These are phyloP conservation scores for Periparus ater DNA, from an alignment of 2,797 vertebrate species.

Conservation along the genomic window DNA sequence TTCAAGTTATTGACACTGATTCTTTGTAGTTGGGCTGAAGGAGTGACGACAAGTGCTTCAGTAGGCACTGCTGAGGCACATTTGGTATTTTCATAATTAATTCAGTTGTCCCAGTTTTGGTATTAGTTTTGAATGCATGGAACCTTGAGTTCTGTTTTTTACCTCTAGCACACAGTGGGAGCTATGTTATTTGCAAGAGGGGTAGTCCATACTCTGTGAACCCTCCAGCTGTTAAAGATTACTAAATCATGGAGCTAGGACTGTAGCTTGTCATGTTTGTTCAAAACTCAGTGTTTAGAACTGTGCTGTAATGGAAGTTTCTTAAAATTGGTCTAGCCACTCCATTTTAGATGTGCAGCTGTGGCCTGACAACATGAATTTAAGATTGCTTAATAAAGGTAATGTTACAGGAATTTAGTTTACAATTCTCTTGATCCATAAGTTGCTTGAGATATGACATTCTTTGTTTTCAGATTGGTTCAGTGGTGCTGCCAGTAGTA, in stretches of 20 bases:
- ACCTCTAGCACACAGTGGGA: not conserved
- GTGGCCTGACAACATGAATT: not conserved
- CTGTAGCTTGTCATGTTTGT: not conserved
- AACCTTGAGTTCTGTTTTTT: not conserved
- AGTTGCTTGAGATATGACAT: not conserved
- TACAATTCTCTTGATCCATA: not conserved
- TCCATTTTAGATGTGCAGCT: not conserved
- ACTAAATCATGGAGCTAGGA: not conserved
- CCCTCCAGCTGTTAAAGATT: not conserved
- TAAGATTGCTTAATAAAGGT: not conserved
- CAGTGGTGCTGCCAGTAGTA: not conserved
- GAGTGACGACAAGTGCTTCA: not conserved
- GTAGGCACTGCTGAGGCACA: not conserved
- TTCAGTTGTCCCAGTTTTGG: not conserved
- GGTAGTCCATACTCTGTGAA: not conserved
- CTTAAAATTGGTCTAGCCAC: not conserved
- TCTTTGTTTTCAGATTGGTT: not conserved
- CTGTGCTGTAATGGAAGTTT: not conserved
- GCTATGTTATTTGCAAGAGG: not conserved
- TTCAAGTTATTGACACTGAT: not conserved
- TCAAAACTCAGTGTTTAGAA: not conserved
- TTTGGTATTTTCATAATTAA: not conserved
- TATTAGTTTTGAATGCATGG: not conserved
- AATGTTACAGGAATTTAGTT: not conserved
- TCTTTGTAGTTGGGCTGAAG: not conserved